These are phyloP conservation scores for Drosophila novamexicana DNA, from an alignment of 1,140 invertebrate species.

Conservation along the genomic window DNA sequence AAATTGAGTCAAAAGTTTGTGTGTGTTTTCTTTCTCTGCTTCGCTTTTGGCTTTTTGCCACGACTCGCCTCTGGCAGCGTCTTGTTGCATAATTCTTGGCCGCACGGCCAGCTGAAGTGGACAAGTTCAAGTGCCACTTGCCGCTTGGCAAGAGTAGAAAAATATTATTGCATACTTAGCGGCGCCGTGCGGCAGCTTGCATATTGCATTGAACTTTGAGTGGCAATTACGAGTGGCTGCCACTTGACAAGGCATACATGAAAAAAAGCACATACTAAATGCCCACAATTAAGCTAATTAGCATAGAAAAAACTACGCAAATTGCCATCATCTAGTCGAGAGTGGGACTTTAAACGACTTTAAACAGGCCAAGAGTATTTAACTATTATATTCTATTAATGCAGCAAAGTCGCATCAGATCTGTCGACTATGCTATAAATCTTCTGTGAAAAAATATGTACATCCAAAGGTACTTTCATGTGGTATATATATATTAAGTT, in stretches of 20 bases:
- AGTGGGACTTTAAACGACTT: too few species aligned
- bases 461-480: too few species aligned
- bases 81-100: slow-evolving; percentile 14
- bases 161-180: slow-evolving; percentile 35
- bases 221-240: slow-evolving; percentile 53
- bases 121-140: slow-evolving; percentile 17
- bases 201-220: slow-evolving; percentile 64
- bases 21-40: too few species aligned
- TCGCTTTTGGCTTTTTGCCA: background rate
- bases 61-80: slow-evolving; percentile 1
- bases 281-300: slow-evolving; percentile 80
- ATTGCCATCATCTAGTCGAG: background rate
- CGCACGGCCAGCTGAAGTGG: slow-evolving; percentile 2
- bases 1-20: background rate
- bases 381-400: too few species aligned
- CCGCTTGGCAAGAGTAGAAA: background rate
- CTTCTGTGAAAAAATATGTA: too few species aligned
- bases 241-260: slow-evolving; percentile 7
- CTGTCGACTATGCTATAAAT: too few species aligned
- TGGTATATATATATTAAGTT: too few species aligned
- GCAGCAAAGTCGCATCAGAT: too few species aligned
- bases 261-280: slow-evolving; percentile 41
- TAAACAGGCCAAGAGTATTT: too few species aligned
- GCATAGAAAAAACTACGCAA: slow-evolving; percentile 14
- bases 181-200: background rate